Evolutionary conservation across 1,140 invertebrate genomes (phyloP).

Genomic region (Scylla paramamosain): DNA sequence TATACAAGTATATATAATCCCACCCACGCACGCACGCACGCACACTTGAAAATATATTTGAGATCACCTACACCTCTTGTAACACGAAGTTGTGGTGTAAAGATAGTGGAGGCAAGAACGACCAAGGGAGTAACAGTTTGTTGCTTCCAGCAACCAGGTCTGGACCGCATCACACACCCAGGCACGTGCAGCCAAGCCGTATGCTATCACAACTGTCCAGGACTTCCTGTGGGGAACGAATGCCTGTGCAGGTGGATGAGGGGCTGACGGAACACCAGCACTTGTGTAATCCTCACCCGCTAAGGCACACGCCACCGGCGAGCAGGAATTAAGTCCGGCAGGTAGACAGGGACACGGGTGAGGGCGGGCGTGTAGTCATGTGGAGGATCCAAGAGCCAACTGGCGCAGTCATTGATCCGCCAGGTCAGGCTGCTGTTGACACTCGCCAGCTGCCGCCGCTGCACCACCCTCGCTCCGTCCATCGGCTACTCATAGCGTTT

Average conservation of each 20-base stretch:
- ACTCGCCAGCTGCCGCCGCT: constrained; percentile 61
- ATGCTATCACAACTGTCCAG: neutral
- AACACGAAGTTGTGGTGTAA: too few relatives aligned
- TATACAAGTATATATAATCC: too few relatives aligned
- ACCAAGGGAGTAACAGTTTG: neutral
- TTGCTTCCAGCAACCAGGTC: neutral
- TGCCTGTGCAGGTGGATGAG: neutral
- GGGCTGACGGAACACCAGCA: neutral
- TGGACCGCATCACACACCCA: neutral
- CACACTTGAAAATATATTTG: too few relatives aligned
- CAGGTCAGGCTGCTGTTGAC: constrained; percentile 73
- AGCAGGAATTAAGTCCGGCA: neutral
- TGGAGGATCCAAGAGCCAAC: constrained; percentile 72
- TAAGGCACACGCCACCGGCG: neutral
- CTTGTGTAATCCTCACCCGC: neutral
- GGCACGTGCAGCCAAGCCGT: neutral
- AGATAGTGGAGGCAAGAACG: neutral
- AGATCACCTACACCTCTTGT: too few relatives aligned
- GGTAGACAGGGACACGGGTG: neutral
- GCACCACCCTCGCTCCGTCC: constrained; percentile 28
- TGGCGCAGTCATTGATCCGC: constrained; percentile 75
- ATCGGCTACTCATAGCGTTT: neutral
- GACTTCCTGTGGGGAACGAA: neutral
- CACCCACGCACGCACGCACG: too few relatives aligned
- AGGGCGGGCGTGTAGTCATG: constrained; percentile 66